These are phyloP conservation scores for Rhopilema esculentum DNA, from an alignment of 30 jellyfish, hydroid and myxozoan species.

Conservation along the genomic window DNA sequence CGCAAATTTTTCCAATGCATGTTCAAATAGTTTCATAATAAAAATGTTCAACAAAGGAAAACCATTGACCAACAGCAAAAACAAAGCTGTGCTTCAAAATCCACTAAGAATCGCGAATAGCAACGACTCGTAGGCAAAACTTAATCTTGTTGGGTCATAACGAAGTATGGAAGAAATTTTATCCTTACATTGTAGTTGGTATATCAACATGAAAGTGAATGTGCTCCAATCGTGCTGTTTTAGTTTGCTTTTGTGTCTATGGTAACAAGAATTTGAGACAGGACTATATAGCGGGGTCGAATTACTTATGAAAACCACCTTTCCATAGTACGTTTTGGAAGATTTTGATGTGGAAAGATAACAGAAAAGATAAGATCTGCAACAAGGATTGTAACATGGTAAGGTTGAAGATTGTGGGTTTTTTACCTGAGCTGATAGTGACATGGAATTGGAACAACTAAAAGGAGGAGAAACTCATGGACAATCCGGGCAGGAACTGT, in stretches of 20 bases:
- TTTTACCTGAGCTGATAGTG: no score
- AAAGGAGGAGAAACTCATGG: background rate
- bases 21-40: background rate
- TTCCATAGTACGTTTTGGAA: background rate
- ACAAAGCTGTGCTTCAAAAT: background rate
- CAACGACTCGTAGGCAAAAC: background rate
- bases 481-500: background rate
- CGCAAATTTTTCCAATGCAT: background rate
- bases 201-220: no score
- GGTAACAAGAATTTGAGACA: background rate
- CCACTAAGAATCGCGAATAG: background rate
- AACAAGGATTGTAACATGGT: background rate
- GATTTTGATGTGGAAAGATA: background rate
- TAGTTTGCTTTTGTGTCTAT: background rate
- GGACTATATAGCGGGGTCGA: background rate
- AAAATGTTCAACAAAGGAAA: background rate
- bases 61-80: background rate
- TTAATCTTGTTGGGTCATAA: background rate
- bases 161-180: background rate
- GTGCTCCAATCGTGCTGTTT: no score
- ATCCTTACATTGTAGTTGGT: no score
- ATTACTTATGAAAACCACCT: background rate
- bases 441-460: no score
- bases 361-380: background rate
- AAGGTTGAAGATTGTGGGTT: no score